Conservation (phyloP, 23 tunicate species). For the Styela plicata region DNA sequence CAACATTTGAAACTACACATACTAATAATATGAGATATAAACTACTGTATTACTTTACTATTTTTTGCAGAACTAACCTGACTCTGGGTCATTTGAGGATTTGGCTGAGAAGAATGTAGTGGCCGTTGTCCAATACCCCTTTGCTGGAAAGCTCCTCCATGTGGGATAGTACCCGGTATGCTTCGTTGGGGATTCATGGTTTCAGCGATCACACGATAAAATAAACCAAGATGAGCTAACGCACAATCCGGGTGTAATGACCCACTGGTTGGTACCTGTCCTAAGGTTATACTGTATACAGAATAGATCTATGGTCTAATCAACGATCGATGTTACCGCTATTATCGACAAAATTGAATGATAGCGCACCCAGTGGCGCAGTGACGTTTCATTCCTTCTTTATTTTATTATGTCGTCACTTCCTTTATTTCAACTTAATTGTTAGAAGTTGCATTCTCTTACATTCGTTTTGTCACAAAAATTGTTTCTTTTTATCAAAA, state of each 20-base stretch:
- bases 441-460: background rate
- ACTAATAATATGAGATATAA: no score
- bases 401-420: background rate
- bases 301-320: no score
- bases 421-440: background rate
- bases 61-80: background rate
- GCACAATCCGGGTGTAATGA: no score
- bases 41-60: no score
- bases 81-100: background rate
- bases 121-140: background rate
- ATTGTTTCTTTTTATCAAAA: background rate
- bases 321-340: no score
- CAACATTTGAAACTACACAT: no score
- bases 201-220: no score
- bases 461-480: background rate
- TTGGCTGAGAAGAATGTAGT: background rate
- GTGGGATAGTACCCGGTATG: constrained; percentile 13
- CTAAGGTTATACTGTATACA: no score
- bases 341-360: constrained; percentile 13
- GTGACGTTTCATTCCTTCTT: background rate
- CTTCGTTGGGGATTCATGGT: constrained; percentile 4
- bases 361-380: constrained; percentile 15
- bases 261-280: no score
- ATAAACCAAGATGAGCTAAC: no score
- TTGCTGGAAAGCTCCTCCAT: background rate